Percentiles rank a stretch among this genome's conserved stretches.
Conservation (phyloP, 2,113 vertebrate species). For the Macquaria australasica region DNA sequence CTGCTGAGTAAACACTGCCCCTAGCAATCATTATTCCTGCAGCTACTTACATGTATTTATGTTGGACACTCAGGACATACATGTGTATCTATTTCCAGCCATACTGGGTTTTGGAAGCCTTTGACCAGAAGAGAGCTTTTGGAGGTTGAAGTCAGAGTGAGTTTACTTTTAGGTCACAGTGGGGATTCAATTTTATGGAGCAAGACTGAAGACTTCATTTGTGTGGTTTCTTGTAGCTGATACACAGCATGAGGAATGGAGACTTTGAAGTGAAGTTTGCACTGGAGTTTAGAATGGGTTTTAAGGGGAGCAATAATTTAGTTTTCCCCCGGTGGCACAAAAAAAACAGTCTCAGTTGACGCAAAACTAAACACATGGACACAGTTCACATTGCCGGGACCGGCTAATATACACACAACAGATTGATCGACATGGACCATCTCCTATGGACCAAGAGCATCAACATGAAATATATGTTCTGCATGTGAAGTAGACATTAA, state of each 20-base stretch:
- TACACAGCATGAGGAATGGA: constrained; percentile 45
- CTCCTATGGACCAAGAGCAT: constrained; percentile 10
- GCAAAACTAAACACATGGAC: constrained; percentile 48
- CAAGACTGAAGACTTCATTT: constrained; percentile 68
- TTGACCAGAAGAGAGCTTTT: constrained; percentile 49
- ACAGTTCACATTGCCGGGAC: not conserved
- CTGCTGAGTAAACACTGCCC: constrained; percentile 70
- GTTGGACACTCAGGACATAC: constrained; percentile 64
- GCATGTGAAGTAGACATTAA: not conserved
- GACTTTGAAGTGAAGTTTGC: constrained; percentile 70
- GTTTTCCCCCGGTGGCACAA: constrained; percentile 64
- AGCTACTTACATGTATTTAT: constrained; percentile 76
- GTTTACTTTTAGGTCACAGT: constrained; percentile 75
- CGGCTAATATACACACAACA: constrained; percentile 32
- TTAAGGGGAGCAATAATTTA: constrained; percentile 70
- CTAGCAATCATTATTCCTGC: constrained; percentile 63
- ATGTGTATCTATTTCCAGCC: constrained; percentile 72
- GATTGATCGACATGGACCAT: constrained; percentile 9
- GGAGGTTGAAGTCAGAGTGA: constrained; percentile 58
- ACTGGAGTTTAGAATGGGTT: constrained; percentile 50
- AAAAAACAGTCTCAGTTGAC: constrained; percentile 66
- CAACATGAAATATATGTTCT: constrained; percentile 13
- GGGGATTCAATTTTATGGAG: constrained; percentile 75
- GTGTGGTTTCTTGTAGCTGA: constrained; percentile 51
- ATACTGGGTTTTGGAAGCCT: constrained; percentile 49